These are phyloP conservation scores for Ambastaia sidthimunki DNA, from an alignment of 2,797 vertebrate species.

Conservation along the genomic window DNA sequence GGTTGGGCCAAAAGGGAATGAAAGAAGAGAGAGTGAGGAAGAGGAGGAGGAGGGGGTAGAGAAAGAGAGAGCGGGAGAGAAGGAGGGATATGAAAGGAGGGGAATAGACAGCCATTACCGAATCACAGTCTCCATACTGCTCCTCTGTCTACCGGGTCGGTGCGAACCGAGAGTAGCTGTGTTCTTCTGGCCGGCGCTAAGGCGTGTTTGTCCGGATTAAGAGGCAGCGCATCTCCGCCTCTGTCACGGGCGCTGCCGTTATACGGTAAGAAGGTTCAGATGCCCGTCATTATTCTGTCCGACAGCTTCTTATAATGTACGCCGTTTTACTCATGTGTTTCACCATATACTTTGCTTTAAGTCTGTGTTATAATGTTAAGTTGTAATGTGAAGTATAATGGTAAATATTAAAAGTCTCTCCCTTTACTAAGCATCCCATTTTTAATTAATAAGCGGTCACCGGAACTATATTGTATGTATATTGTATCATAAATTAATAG, in stretches of 20 bases:
- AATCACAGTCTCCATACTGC: constrained; percentile 49
- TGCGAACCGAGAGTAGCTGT: constrained; percentile 30
- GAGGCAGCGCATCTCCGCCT: constrained; percentile 55
- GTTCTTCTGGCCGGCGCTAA: constrained; percentile 7
- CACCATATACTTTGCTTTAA: not conserved
- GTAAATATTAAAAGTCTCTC: too few relatives aligned
- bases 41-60: constrained; percentile 27
- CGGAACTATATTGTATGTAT: not conserved
- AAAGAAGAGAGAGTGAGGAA: constrained; percentile 10
- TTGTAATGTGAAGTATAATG: too few relatives aligned
- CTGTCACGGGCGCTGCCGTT: constrained; percentile 52
- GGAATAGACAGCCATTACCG: constrained; percentile 64
- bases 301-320: constrained; percentile 1
- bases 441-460: not conserved
- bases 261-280: constrained; percentile 63
- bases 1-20: constrained; percentile 12
- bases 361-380: not conserved
- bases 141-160: constrained; percentile 52
- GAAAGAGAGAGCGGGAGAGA: constrained; percentile 60
- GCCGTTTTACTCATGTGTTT: not conserved
- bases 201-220: constrained; percentile 34
- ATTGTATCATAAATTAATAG: constrained; percentile 9
- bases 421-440: not conserved
- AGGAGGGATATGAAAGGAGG: constrained; percentile 61
- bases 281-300: constrained; percentile 22